A percentile compares a stretch with the other conserved stretches of the same genome.
phyloP scores from a whole-genome alignment of 2,113 vertebrate species.

The Muscicapa adusta region DNA sequence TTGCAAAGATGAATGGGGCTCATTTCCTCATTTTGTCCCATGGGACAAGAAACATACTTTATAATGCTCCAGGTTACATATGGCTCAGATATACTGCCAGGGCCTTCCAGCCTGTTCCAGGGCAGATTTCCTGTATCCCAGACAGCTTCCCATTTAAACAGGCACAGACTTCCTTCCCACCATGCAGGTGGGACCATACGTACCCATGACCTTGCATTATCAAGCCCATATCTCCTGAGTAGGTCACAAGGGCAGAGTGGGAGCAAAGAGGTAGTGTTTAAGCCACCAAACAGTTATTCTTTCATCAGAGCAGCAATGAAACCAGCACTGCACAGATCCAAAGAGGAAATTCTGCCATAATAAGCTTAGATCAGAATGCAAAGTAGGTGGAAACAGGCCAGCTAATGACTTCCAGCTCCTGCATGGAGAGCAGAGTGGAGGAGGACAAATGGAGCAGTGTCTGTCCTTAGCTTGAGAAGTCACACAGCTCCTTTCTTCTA shows the following conservation, averaged over 20 bases:
- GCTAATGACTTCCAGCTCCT: conserved; percentile 38
- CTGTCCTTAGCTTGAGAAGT: background rate
- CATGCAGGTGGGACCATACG: background rate
- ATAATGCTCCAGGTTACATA: conserved; percentile 1
- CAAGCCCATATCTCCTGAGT: background rate
- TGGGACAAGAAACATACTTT: background rate
- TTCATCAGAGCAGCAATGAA: background rate
- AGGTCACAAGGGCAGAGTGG: background rate
- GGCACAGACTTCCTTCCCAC: conserved; percentile 13
- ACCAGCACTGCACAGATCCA: background rate
- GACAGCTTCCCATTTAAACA: conserved; percentile 7
- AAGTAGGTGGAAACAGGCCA: background rate
- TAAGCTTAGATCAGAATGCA: conserved; percentile 31
- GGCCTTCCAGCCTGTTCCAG: background rate
- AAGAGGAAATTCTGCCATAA: conserved; percentile 24
- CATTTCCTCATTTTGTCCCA: conserved; percentile 30
- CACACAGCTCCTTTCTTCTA: conserved; percentile 14
- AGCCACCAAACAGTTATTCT: background rate
- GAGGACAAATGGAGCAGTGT: conserved; percentile 9
- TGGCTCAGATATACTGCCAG: background rate
- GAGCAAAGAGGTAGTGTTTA: background rate
- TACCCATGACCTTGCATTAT: background rate
- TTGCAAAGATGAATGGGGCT: background rate
- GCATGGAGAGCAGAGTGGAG: background rate
- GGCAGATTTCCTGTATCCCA: conserved; percentile 39